Evolutionary conservation across 2,797 vertebrate genomes (phyloP).

Genomic region (Falco peregrinus): DNA sequence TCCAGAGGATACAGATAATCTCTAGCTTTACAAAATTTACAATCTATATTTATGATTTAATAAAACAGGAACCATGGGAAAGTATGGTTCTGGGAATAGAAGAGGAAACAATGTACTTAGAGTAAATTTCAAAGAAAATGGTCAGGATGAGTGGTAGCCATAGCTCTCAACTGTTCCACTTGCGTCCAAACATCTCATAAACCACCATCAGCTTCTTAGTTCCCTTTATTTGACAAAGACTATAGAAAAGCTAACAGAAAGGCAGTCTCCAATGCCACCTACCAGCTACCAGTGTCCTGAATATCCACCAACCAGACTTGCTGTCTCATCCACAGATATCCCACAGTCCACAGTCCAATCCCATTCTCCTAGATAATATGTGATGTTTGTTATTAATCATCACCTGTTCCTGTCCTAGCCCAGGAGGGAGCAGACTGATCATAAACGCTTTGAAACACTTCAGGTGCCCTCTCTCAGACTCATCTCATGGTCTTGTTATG

Average conservation of each 20-base stretch:
- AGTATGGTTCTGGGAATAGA: background rate
- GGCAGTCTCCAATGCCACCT: background rate
- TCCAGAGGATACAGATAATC: background rate
- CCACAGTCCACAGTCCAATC: background rate
- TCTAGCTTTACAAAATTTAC: background rate
- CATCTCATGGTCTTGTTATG: background rate
- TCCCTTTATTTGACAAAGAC: background rate
- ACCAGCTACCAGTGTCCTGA: background rate
- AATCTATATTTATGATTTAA: background rate
- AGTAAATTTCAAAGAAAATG: background rate
- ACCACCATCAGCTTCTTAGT: background rate
- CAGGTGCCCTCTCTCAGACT: background rate
- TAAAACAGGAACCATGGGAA: background rate
- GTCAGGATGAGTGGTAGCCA: rapidly evolving
- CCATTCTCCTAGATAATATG: background rate
- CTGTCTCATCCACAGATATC: background rate
- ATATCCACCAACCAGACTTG: background rate
- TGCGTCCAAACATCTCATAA: background rate
- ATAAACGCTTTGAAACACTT: background rate
- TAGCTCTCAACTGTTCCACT: background rate
- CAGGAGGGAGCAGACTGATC: background rate
- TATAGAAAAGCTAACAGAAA: background rate
- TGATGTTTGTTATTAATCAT: background rate
- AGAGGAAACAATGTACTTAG: background rate
- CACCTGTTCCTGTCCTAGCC: background rate